Base-by-base conservation (phyloP, 2,888 invertebrate genomes). In the Petrolisthes manimaculis region DNA sequence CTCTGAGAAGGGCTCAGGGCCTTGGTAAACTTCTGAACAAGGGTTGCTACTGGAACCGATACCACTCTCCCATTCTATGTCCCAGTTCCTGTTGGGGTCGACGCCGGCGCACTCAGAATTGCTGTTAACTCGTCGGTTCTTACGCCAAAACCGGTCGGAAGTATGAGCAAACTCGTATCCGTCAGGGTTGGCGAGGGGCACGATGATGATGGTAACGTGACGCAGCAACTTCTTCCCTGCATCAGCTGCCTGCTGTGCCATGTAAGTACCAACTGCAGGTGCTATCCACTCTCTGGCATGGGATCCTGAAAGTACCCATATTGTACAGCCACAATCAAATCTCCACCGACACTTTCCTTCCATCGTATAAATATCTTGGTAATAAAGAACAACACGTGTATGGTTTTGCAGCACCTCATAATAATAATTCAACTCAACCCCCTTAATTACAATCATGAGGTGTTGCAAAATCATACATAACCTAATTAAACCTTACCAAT, bases 171-270 rank as follows among this genome's bases (percentile, higher is more conserved):
- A 97, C 92, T 96, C 97, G 92, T 98, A 98, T 2, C 98, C 97
- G 92, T 98, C 96, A 5, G 97, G 97, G 93, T 97, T 97, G 88
- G 95, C 93, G 37, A 96, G 95, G 14, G 96, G 96, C 14, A 96
- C 94, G 85, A 97, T 94, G 92, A 96, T 96, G 92, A 95, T 96
- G 92, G 97, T 95, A 5, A 86, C 18, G 21, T 75, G 67, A n/a
- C 24, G 55, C 14, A 54, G n/a, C n/a, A n/a, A n/a, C 61, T 69
- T 37, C 6, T 67, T 67, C 12, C 78, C 78, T 5, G 56, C 61
- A 6, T 18, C 82, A 1, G 83, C 51, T 18, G 83, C 54, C 24
- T 84, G n/a, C 37, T 88, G 69, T 9, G 86, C 56, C 5, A 84
- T 81, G 18, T 81, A 24, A 12, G 86, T 69, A n/a, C n/a, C 14